Base-by-base conservation (phyloP, 2,888 invertebrate genomes). In the Drosophila diplacantha region DNA sequence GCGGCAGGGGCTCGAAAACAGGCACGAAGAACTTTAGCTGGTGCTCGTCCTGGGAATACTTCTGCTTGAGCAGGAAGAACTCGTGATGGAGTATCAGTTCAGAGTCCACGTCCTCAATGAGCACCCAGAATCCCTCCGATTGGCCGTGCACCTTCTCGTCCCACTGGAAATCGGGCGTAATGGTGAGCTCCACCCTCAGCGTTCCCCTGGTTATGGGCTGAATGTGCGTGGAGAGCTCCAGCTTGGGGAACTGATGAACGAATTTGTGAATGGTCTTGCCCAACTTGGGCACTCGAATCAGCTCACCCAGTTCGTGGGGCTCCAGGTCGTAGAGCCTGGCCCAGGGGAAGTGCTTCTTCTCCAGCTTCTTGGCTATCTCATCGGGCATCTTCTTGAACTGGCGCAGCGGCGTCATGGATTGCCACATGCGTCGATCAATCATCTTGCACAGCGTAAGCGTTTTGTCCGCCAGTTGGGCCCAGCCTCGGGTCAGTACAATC, bases 391-490 rank as follows among this genome's bases (percentile, higher is more conserved):
- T 99, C 72, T 95, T 92, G 86, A 99, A 99, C 87, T 99, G 99
- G 14, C 99, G 85, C 14, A 99, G 90, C 2, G 99, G 99, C 3
- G 97, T 98, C 98, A 99, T 98, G 0, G 98, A 98, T 88, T 99
- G 98, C 99, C 99, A 99, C 98, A 99, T 98, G 32, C 99, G 91
- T 1, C 97, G 92, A 87, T 99, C 98, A 64, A 99, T 97, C 99
- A 99, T 99, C 89, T 99, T 99, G 89, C 98, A 98, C 7, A 99
- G 90, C 0, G 97, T 94, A 18, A 99, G 89, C 0, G 97, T 94
- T 87, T 99, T 99, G 86, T 99, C 98, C 1, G 98, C 96, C 53
- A 99, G 87, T 82, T 98, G 98, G 0, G 99, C 99, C 99, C 99
- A 99, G 14, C 99, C 96, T 32, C 95, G 89, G 50, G 93, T 91